A percentile compares a stretch with the other conserved stretches of the same genome.
These are phyloP conservation scores for Chiloscyllium punctatum DNA, from an alignment of 2,797 vertebrate genomes.

Conservation along the genomic window DNA sequence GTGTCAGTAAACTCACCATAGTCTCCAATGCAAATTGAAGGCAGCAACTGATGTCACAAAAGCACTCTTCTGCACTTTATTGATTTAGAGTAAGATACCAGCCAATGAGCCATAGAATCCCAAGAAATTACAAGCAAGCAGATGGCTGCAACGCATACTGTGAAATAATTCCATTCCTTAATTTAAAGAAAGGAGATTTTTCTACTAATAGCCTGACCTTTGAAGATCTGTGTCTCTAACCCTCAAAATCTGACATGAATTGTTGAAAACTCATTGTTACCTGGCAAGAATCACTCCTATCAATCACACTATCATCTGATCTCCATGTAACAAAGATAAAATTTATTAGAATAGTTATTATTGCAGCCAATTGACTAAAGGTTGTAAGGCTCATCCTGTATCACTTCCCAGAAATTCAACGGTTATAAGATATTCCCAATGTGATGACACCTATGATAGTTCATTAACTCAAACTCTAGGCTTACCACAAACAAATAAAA, in stretches of 20 bases:
- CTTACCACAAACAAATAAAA: not conserved
- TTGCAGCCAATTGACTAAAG: not conserved
- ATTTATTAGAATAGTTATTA: not conserved
- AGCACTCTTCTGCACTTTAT: not conserved
- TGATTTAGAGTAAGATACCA: not conserved
- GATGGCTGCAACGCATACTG: not conserved
- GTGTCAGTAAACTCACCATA: not conserved
- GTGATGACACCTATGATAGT: not conserved
- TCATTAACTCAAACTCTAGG: no score
- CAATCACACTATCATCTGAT: not conserved
- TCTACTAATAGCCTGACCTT: not conserved
- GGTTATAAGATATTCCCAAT: not conserved
- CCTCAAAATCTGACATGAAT: not conserved
- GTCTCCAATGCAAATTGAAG: not conserved
- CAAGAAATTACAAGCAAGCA: not conserved
- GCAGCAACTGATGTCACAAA: not conserved
- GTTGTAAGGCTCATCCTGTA: not conserved
- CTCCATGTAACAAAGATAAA: not conserved
- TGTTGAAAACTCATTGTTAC: not conserved
- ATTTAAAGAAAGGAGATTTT: not conserved
- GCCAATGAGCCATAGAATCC: not conserved
- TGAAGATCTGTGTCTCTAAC: not conserved
- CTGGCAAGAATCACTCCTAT: not conserved
- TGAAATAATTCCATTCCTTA: not conserved
- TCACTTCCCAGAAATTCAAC: not conserved